A percentile compares a stretch with the other conserved stretches of the same genome.
Evolutionary conservation across 2,888 invertebrate species (phyloP).

Genomic region (Scaptodrosophila latifasciaeformis): DNA sequence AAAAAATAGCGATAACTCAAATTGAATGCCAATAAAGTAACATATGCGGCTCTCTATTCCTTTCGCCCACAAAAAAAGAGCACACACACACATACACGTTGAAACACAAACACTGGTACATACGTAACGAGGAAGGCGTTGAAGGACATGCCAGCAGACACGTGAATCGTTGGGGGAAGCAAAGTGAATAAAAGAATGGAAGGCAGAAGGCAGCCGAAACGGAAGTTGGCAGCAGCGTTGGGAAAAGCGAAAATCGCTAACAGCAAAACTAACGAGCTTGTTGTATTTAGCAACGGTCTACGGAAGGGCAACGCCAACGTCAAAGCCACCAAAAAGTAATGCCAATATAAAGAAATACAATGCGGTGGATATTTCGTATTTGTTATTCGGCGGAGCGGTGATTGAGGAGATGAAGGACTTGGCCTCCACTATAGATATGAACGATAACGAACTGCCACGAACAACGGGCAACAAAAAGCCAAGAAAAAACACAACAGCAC

Average conservation of each 20-base stretch:
- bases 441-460: conserved; percentile 55
- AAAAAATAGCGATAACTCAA: conserved; percentile 71
- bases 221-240: conserved; percentile 37
- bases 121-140: conserved; percentile 54
- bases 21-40: conserved; percentile 72
- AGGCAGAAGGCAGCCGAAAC: too few relatives aligned
- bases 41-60: conserved; percentile 58
- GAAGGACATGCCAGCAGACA: conserved; percentile 48
- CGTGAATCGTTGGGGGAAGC: too few relatives aligned
- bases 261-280: conserved; percentile 59
- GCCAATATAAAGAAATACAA: conserved; percentile 64
- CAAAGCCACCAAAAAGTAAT: conserved; percentile 50
- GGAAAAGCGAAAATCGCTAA: conserved; percentile 34
- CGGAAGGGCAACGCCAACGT: conserved; percentile 18
- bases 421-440: conserved; percentile 17
- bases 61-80: conserved; percentile 16
- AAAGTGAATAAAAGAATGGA: too few relatives aligned
- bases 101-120: not conserved
- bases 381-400: conserved; percentile 17
- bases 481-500: too few relatives aligned
- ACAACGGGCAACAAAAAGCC: conserved; percentile 23
- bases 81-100: conserved; percentile 15
- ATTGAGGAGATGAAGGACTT: conserved; percentile 28
- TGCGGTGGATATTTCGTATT: too few relatives aligned
- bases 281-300: conserved; percentile 58